A percentile compares a stretch with the other conserved stretches of the same genome.
These are phyloP conservation scores for Scaptomyza montana DNA, from an alignment of 1,140 invertebrate genomes.

Conservation along the genomic window DNA sequence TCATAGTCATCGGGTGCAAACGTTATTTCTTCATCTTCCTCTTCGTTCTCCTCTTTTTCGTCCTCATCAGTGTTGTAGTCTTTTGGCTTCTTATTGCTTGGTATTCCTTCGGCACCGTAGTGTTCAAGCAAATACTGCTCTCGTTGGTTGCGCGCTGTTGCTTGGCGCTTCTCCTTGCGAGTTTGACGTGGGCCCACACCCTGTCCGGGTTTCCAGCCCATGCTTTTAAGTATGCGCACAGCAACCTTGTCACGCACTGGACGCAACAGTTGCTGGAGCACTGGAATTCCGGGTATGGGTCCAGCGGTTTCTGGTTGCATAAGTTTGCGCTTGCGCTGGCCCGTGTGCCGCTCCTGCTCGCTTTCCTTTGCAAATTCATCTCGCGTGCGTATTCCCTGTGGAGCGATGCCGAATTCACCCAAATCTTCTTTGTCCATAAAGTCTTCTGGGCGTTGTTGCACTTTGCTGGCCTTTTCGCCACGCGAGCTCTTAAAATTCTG, in stretches of 20 bases:
- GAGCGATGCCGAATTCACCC: conserved; percentile 97
- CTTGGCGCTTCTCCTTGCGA: conserved; percentile 84
- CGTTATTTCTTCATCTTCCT: conserved; percentile 87
- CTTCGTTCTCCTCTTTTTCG: conserved; percentile 69
- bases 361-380: conserved; percentile 87
- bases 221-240: conserved; percentile 91
- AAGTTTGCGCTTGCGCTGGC: conserved; percentile 82
- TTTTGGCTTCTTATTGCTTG: conserved; percentile 4
- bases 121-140: conserved; percentile 75
- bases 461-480: conserved; percentile 86
- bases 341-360: conserved; percentile 84
- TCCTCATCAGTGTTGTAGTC: conserved; percentile 14
- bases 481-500: conserved; percentile 96
- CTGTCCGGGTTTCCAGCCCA: conserved; percentile 96
- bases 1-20: conserved; percentile 95
- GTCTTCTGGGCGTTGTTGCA: conserved; percentile 91
- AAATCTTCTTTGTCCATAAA: conserved; percentile 99
- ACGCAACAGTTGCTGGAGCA: conserved; percentile 90
- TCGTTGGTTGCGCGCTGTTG: conserved; percentile 59
- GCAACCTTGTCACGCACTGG: conserved; percentile 95
- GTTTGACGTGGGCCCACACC: conserved; percentile 92
- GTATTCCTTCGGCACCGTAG: conserved; percentile 67
- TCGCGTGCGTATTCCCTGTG: conserved; percentile 91
- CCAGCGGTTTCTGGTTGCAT: conserved; percentile 85
- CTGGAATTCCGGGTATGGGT: conserved; percentile 91